Evolutionary conservation across 2,113 vertebrate species (phyloP).

Genomic region (Antigone vipio): DNA sequence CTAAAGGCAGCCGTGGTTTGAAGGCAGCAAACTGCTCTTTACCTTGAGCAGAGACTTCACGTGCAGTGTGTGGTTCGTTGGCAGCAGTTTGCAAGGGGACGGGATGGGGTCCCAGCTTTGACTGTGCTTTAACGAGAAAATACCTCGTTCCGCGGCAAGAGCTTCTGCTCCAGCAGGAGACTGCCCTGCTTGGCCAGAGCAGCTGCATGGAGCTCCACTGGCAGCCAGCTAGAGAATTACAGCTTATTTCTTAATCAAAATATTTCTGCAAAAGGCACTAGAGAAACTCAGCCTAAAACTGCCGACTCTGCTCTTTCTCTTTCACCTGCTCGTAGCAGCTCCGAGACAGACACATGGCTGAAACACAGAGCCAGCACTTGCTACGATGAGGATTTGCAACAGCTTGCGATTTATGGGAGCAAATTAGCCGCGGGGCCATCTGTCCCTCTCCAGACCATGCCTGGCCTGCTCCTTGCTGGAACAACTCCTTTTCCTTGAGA

Average conservation of each 20-base stretch:
- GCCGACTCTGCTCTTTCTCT: background rate
- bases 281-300: background rate
- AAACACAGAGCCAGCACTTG: background rate
- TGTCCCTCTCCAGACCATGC: background rate
- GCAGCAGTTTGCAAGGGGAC: background rate
- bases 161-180: background rate
- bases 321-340: background rate
- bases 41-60: background rate
- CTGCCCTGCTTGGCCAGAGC: background rate
- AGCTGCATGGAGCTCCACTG: background rate
- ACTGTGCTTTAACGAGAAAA: background rate
- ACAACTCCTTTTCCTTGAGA: background rate
- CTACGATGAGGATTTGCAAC: background rate
- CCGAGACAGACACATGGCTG: background rate
- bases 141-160: background rate
- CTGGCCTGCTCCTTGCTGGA: background rate
- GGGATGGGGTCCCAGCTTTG: background rate
- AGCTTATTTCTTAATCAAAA: background rate
- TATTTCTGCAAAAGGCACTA: background rate
- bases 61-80: background rate
- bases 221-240: background rate
- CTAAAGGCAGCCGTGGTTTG: rapidly evolving
- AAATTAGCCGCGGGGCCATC: background rate
- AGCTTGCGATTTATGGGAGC: background rate
- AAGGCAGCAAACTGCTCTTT: background rate